phyloP scores from a whole-genome alignment of 1,140 invertebrate species.

The Contarinia nasturtii region DNA sequence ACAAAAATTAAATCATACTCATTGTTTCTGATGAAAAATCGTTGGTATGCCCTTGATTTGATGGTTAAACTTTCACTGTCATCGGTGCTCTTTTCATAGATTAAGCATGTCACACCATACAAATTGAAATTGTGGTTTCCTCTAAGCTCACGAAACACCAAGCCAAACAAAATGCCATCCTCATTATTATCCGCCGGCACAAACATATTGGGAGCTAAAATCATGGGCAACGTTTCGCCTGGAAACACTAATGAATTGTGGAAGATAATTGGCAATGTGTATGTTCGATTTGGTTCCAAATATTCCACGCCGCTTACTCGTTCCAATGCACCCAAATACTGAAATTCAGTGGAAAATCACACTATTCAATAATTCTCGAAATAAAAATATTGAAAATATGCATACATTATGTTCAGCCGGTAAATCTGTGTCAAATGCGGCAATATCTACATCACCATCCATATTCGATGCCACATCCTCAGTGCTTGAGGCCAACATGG shows the following conservation, averaged over 20 bases:
- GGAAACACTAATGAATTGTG: slow-evolving; percentile 43
- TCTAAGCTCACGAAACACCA: too few relatives aligned
- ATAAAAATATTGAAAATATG: too few relatives aligned
- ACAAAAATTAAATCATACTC: too few relatives aligned
- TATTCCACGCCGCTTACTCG: slow-evolving; percentile 18
- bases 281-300: slow-evolving; percentile 14
- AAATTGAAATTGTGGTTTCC: slow-evolving; percentile 4
- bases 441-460: neutral
- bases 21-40: slow-evolving; percentile 9
- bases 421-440: slow-evolving; percentile 17
- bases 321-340: slow-evolving; percentile 19
- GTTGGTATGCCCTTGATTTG: slow-evolving; percentile 18
- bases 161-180: too few relatives aligned
- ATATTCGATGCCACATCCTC: too few relatives aligned
- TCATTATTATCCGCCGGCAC: slow-evolving; percentile 9
- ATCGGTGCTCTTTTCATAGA: slow-evolving; percentile 17
- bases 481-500: too few relatives aligned
- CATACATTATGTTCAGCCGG: slow-evolving; percentile 13
- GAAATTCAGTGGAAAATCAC: too few relatives aligned
- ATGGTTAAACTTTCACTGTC: slow-evolving; percentile 13
- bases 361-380: too few relatives aligned
- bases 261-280: slow-evolving; percentile 36
- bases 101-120: slow-evolving; percentile 20
- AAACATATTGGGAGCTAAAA: slow-evolving; percentile 14
- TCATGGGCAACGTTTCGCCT: slow-evolving; percentile 51